Conservation (phyloP, 2,113 vertebrate genomes). For the Orthochromis malagaraziensis region DNA sequence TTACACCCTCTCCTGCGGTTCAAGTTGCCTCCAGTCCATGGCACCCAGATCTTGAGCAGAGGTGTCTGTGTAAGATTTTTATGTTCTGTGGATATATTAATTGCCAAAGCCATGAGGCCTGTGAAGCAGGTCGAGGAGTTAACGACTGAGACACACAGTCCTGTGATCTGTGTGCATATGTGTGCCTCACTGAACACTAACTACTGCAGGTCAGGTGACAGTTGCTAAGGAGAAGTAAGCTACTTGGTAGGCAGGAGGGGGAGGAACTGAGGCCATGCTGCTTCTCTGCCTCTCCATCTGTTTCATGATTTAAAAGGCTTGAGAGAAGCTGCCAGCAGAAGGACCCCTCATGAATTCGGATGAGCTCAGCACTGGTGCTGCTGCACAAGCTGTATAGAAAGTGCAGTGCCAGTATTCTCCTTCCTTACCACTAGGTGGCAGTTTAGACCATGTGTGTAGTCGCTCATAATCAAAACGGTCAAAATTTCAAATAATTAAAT, state of each 20-base stretch:
- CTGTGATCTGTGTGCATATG: not conserved
- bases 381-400: not conserved
- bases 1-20: conserved; percentile 79
- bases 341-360: conserved; percentile 2
- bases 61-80: conserved; percentile 78
- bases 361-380: not conserved
- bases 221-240: conserved; percentile 36
- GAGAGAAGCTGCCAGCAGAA: not conserved
- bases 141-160: not conserved
- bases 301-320: not conserved
- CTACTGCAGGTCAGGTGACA: conserved; percentile 60
- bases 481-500: not conserved
- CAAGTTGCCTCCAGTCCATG: conserved; percentile 65
- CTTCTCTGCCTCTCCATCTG: not conserved
- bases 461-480: not conserved
- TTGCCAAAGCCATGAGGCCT: conserved; percentile 22
- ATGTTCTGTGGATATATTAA: conserved; percentile 51
- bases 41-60: conserved; percentile 85
- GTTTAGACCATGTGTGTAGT: rapidly evolving
- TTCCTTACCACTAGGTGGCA: conserved; percentile 17
- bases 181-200: conserved; percentile 29
- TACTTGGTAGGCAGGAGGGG: conserved; percentile 15
- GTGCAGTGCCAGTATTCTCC: rapidly evolving
- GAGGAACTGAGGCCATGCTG: not conserved
- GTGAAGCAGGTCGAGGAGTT: not conserved